phyloP scores from a whole-genome alignment of 2,888 invertebrate species.

The Trachelus iudaicus region DNA sequence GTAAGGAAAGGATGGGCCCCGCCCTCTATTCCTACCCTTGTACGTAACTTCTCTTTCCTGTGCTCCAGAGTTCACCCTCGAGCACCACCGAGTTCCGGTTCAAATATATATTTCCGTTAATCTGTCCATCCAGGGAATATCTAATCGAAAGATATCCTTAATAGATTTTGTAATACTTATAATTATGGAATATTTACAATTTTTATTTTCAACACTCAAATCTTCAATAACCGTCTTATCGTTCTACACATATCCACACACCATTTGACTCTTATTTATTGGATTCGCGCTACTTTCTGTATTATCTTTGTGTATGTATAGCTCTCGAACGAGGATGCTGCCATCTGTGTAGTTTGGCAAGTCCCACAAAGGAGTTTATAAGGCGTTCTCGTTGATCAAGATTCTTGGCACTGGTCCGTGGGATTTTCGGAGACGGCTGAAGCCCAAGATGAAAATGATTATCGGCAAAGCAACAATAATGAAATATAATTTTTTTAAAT shows the following conservation, averaged over 20 bases:
- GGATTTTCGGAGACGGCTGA: not conserved
- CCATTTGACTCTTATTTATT: not conserved
- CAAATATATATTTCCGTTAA: not conserved
- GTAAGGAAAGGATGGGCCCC: slow-evolving; percentile 51
- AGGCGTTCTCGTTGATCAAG: not conserved
- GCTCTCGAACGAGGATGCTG: not conserved
- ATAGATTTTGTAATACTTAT: not conserved
- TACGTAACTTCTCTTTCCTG: not conserved
- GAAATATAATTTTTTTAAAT: not conserved
- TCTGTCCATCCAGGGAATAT: not conserved
- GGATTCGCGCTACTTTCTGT: not conserved
- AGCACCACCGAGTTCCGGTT: not conserved
- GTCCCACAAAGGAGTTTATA: not conserved
- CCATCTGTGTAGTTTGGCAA: not conserved
- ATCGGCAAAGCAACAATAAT: not conserved
- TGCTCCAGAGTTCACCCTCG: not conserved
- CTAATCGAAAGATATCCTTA: not conserved
- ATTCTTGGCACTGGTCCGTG: not conserved
- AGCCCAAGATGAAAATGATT: not conserved
- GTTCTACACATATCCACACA: not conserved
- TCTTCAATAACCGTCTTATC: not conserved
- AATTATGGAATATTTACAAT: not conserved
- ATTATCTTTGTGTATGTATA: not conserved
- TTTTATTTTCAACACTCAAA: not conserved
- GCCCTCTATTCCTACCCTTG: slow-evolving; percentile 25